phyloP scores from a whole-genome alignment of 2,888 invertebrate genomes.

The Biston betularia region DNA sequence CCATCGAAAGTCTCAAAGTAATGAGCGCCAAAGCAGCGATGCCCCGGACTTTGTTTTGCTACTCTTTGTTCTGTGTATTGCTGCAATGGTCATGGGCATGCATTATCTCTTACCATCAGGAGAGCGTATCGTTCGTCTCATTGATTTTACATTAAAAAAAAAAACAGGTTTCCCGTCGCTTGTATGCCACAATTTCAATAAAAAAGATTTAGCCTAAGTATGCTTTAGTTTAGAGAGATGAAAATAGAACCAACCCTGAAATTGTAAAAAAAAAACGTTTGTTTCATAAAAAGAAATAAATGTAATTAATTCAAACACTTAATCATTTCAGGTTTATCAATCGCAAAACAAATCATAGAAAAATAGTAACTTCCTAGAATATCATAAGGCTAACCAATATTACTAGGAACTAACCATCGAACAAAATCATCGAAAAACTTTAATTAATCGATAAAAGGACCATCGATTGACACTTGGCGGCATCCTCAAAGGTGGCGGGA shows the following conservation, averaged over 20 bases:
- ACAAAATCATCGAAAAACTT: constrained; percentile 28
- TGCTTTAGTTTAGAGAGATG: background rate
- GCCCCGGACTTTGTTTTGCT: too few relatives aligned
- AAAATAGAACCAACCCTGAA: background rate
- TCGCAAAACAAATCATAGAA: constrained; percentile 8
- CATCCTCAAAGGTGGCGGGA: constrained; percentile 58
- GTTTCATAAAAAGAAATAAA: too few relatives aligned
- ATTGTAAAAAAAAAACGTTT: too few relatives aligned
- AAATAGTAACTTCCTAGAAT: constrained; percentile 13
- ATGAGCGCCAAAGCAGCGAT: too few relatives aligned
- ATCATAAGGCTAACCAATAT: constrained; percentile 7
- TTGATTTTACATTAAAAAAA: too few relatives aligned
- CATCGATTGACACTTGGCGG: constrained; percentile 50
- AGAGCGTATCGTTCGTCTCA: too few relatives aligned
- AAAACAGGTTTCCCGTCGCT: too few relatives aligned
- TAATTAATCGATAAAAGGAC: constrained; percentile 53
- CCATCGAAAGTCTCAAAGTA: too few relatives aligned
- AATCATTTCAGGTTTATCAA: background rate
- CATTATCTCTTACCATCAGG: too few relatives aligned
- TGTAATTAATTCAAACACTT: constrained; percentile 88
- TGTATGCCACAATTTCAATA: background rate
- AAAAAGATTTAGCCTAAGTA: background rate
- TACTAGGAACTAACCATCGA: constrained; percentile 26
- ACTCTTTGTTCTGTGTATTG: too few relatives aligned
- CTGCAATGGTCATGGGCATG: too few relatives aligned